phyloP scores from a whole-genome alignment of 2,888 invertebrate genomes.

The Calameuta pallipes region DNA sequence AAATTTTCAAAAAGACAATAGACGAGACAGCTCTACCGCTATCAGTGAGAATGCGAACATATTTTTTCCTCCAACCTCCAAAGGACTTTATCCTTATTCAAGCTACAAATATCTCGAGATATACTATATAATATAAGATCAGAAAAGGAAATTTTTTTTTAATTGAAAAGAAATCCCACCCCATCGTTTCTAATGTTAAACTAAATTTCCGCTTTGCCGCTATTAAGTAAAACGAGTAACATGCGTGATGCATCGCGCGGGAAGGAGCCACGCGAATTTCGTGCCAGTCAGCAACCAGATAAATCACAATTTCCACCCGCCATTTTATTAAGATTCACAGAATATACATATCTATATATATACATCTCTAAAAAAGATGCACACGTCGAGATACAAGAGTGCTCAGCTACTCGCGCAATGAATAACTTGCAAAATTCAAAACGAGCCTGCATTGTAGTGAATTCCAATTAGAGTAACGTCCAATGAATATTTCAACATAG shows the following conservation, averaged over 20 bases:
- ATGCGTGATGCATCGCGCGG: neutral
- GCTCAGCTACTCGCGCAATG: too few relatives aligned
- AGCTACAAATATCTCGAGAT: neutral
- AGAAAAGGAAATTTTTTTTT: neutral
- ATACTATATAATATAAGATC: neutral
- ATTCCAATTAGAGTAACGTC: too few relatives aligned
- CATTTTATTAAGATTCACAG: neutral
- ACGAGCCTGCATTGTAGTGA: too few relatives aligned
- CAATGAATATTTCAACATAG: too few relatives aligned
- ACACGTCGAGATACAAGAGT: too few relatives aligned
- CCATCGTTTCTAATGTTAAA: neutral
- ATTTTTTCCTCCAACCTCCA: neutral
- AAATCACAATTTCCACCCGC: neutral
- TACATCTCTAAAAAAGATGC: too few relatives aligned
- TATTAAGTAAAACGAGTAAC: neutral
- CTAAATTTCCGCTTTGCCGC: neutral
- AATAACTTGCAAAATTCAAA: too few relatives aligned
- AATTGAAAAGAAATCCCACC: neutral
- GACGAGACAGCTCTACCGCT: too few relatives aligned
- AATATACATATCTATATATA: neutral
- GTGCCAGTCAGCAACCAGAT: neutral
- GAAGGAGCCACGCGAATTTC: neutral
- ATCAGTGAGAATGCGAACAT: neutral
- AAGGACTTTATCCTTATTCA: neutral
- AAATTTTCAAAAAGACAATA: too few relatives aligned